phyloP scores from a whole-genome alignment of 2,888 invertebrate species.

The Pseudanteris insignis region DNA sequence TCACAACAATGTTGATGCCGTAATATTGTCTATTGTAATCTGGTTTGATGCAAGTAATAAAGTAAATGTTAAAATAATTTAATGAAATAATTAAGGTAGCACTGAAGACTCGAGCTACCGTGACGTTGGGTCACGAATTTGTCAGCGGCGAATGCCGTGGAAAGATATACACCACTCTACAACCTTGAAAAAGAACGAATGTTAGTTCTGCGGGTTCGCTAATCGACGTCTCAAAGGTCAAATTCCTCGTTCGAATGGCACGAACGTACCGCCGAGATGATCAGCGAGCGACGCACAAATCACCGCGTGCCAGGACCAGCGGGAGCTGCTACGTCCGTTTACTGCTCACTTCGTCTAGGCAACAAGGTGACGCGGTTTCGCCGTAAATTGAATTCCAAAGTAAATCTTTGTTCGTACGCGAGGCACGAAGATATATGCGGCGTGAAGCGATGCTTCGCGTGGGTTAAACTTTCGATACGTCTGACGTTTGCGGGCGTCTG shows the following conservation, averaged over 20 bases:
- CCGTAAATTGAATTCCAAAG: too few relatives aligned
- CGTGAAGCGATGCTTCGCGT: too few relatives aligned
- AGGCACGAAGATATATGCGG: too few relatives aligned
- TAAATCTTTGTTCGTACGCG: too few relatives aligned
- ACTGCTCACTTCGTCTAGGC: slow-evolving; percentile 9
- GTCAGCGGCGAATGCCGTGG: slow-evolving; percentile 1
- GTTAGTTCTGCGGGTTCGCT: slow-evolving; percentile 25
- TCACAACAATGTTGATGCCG: too few relatives aligned
- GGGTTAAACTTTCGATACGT: too few relatives aligned
- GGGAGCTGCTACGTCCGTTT: slow-evolving; percentile 25
- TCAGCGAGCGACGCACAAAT: slow-evolving; percentile 24
- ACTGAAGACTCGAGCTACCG: not conserved
- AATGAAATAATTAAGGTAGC: slow-evolving; percentile 13
- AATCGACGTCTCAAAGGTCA: slow-evolving; percentile 34
- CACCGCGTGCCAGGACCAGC: slow-evolving; percentile 28
- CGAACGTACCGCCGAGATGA: slow-evolving; percentile 15
- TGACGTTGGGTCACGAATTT: slow-evolving; percentile 13
- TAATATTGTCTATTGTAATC: too few relatives aligned
- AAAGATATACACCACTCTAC: slow-evolving; percentile 3
- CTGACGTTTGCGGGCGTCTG: too few relatives aligned
- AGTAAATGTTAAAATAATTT: slow-evolving; percentile 13
- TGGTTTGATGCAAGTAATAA: too few relatives aligned
- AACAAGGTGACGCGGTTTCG: not conserved
- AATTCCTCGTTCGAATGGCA: slow-evolving; percentile 32
- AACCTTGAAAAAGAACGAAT: slow-evolving; percentile 28